Evolutionary conservation across 2,888 invertebrate species (phyloP), one percentile per base, ranked within the genome.

Genomic region (Belgica antarctica): DNA sequence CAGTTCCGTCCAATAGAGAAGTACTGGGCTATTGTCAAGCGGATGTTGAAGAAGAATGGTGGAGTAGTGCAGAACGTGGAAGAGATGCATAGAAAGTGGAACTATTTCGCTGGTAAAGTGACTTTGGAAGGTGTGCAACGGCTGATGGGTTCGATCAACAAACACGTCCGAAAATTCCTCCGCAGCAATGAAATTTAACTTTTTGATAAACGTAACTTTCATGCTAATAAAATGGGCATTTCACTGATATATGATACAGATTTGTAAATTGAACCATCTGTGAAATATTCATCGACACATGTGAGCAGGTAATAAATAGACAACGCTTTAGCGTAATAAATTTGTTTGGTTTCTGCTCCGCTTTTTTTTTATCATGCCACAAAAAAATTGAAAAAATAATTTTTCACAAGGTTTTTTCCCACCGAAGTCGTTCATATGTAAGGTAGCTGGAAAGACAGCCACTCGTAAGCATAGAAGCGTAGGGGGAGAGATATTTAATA

Each of bases 1-100:
- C 62, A 71, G 41, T 57, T 71, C 34, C 61, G 71, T 12, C 71
- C 70, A 70, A 71, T 72, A 17, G 66, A 71, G 27, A 7, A 12
- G 1, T 59, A 59, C 27, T 8, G 27, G 59, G 25, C 59, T 12
- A 24, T 27, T 59, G 10, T 25, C 15, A 59, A 59, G 10, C 1
- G 59, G 15, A 27, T 27, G 7, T 25, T 59, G 59, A 59, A 12
- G 12, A 12, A 31, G 7, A 31, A 5, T 31, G 7, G 34, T 8
- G 34, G 7, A 31, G 34, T 31, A 8, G 12, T 31, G 7, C 5
- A 31, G 34, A 12, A 31, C 34, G 34, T 8, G 5, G 12, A 31
- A 31, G 12, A 31, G 12, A 31, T 31, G 34, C 12, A 8, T 5
- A 31, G 12, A 31, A 12, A 8, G 5, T 31, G 34, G 34, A 31